Percentiles rank a stretch among this genome's conserved stretches.
phyloP scores from a whole-genome alignment of 2,113 vertebrate genomes.

The Cyprinus carpio region DNA sequence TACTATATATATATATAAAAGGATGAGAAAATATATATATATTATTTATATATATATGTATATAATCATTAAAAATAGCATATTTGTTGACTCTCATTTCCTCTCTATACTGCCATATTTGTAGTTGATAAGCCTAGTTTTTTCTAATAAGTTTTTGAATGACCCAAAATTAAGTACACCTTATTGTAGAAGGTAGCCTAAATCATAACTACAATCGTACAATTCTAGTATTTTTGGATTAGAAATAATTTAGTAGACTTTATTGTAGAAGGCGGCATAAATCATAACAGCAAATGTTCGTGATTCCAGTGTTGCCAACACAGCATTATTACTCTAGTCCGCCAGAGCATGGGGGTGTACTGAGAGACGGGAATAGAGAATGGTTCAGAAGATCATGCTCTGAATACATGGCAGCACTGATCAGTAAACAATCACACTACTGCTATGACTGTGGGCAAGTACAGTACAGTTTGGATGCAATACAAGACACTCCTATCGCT shows the following conservation, averaged over 20 bases:
- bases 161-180: not conserved
- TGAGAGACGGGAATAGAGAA: not conserved
- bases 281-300: not conserved
- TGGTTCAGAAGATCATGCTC: not conserved
- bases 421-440: not conserved
- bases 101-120: not conserved
- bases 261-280: not conserved
- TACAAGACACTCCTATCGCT: not conserved
- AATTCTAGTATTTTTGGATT: too few relatives aligned
- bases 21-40: too few relatives aligned
- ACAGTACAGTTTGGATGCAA: slow-evolving; percentile 12
- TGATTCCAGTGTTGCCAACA: not conserved
- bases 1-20: too few relatives aligned
- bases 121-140: not conserved
- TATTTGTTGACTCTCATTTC: not conserved
- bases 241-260: not conserved
- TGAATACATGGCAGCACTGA: not conserved
- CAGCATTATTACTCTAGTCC: slow-evolving; percentile 1
- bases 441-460: not conserved
- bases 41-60: too few relatives aligned
- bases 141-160: not conserved
- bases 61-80: not conserved
- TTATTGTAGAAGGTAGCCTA: not conserved
- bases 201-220: not conserved
- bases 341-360: not conserved